Conservation (phyloP, 2,113 vertebrate species). For the Rhabdornis inornatus region DNA sequence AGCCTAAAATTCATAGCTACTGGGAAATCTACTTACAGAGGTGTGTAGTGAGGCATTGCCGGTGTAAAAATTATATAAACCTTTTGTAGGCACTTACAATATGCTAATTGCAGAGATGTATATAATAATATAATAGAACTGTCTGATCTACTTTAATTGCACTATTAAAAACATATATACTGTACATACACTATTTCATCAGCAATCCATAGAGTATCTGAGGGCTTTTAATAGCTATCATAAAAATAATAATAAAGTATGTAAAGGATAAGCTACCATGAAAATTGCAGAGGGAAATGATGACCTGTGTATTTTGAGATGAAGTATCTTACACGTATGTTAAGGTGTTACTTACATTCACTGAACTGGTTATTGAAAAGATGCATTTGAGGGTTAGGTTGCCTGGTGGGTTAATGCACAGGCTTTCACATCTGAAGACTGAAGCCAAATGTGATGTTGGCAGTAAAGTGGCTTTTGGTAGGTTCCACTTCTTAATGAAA, state of each 20-base stretch:
- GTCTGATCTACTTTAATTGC: background rate
- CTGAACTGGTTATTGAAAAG: background rate
- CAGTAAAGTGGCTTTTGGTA: background rate
- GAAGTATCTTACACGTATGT: background rate
- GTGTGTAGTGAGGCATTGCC: background rate
- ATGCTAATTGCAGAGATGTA: background rate
- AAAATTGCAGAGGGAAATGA: background rate
- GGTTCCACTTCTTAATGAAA: background rate
- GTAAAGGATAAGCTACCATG: background rate
- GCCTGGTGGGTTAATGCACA: background rate
- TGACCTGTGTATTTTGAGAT: background rate
- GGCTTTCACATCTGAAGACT: background rate
- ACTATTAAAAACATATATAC: background rate
- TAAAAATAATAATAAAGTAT: slow-evolving; percentile 30
- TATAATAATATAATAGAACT: background rate
- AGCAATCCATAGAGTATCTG: background rate
- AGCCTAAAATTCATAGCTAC: background rate
- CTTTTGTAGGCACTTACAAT: background rate
- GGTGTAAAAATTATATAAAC: background rate
- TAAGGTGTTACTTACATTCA: background rate
- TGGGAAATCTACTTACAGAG: background rate
- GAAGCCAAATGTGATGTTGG: slow-evolving; percentile 13
- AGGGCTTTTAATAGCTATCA: background rate
- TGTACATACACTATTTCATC: background rate
- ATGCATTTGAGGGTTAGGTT: background rate